Evolutionary conservation across 2,113 vertebrate genomes (phyloP).

Genomic region (Uropsilus gracilis): DNA sequence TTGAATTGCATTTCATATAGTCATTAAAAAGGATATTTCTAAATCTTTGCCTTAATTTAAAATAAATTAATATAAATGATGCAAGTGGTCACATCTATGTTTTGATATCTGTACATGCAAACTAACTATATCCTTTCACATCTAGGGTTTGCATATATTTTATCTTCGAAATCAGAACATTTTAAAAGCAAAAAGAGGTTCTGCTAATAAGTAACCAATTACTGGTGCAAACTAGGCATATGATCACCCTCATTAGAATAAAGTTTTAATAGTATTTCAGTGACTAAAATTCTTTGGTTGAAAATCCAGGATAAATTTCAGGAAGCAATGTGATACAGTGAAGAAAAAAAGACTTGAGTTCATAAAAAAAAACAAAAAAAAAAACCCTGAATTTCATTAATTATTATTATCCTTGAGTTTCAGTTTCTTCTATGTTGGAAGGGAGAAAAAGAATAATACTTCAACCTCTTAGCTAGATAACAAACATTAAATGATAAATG

Average conservation of each 20-base stretch:
- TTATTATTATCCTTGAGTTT: neutral
- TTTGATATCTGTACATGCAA: neutral
- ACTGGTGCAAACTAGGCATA: neutral
- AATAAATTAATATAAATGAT: conserved; percentile 37
- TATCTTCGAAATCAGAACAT: neutral
- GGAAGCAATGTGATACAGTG: neutral
- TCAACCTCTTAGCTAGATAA: neutral
- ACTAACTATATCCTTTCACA: neutral
- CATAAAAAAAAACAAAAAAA: too few relatives aligned
- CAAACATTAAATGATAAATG: neutral
- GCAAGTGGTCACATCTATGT: neutral
- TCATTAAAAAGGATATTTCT: neutral
- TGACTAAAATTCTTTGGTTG: neutral
- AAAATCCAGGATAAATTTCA: conserved; percentile 19
- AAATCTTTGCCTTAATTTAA: conserved; percentile 22
- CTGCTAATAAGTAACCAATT: neutral
- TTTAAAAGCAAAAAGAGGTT: conserved; percentile 1
- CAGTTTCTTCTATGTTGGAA: neutral
- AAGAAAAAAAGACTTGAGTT: neutral
- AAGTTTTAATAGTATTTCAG: neutral
- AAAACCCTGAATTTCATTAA: neutral
- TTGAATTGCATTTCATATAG: neutral
- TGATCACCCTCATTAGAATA: neutral
- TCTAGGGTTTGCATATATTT: neutral
- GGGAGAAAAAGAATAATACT: neutral